Evolutionary conservation across 2,888 invertebrate species (phyloP), one percentile per base, ranked within the genome.

Genomic region (Parochlus steinenii): DNA sequence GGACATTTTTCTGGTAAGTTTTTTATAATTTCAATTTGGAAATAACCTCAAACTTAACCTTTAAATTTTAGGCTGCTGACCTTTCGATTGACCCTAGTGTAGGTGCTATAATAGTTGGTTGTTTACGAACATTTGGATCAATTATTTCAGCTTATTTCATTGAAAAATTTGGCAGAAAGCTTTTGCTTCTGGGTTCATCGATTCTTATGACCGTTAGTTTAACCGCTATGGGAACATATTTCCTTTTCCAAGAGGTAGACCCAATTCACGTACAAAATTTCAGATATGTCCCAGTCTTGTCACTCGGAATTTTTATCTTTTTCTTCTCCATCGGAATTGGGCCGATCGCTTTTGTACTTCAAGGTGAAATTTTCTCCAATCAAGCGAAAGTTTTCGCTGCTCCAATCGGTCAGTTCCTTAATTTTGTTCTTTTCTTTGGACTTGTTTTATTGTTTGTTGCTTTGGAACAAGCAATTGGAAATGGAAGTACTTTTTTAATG

Each of bases 271-370:
- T 28, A 1, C 46, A 54, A 7, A 45, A 58, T 4, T 60, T 79
- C 6, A 62, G 64, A 0, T 80, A 77, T 71, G 48, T 83, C 31
- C 81, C 82, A 1, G 51, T 83, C 1, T 42, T 69, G 1, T 68
- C 74, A 17, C 53, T 82, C 2, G 73, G 76, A 14, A 41, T 75
- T 5, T 83, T 77, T 53, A 71, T 81, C 8, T 52, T 77, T n/a
- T 67, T 75, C 2, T 83, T 80, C 56, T 75, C 78, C 0, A 47
- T 81, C n/a, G 82, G 82, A 27, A 73, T 74, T 46, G 83, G 82
- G 0, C 83, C 83, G 0, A 75, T 83, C 22, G 82, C 83, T 0
- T 83, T 82, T 82, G 69, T 81, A 65, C 73, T 37, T 4, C 59
- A 71, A 45, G 67, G 79, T 1, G 83, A 83, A 51, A 60, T 83